Conservation (phyloP, 1,140 invertebrate species). For the Dinothrombium tinctorium region DNA sequence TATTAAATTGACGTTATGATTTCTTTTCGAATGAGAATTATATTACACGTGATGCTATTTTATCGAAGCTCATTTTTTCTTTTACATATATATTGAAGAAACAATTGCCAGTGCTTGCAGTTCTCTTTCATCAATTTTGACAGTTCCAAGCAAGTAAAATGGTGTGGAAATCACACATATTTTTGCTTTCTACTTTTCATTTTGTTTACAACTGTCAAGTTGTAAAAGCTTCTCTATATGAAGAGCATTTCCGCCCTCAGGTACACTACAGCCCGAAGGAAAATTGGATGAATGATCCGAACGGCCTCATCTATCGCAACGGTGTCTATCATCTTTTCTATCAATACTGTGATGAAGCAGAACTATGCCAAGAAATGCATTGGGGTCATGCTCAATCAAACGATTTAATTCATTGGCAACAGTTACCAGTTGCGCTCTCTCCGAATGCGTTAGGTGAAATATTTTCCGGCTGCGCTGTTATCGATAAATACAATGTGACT, state of each 20-base stretch:
- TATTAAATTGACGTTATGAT: too few relatives aligned
- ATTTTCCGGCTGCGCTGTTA: conserved; percentile 6
- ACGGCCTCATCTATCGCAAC: conserved; percentile 1
- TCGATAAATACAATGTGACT: conserved; percentile 4
- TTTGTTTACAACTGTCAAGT: too few relatives aligned
- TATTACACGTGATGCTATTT: too few relatives aligned
- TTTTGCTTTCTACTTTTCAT: too few relatives aligned
- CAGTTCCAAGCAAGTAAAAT: too few relatives aligned
- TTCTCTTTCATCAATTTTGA: too few relatives aligned
- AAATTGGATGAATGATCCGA: conserved; percentile 9
- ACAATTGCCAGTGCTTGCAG: too few relatives aligned
- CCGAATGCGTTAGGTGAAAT: background rate
- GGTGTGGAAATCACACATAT: too few relatives aligned
- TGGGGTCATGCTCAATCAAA: conserved; percentile 5
- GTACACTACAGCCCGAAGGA: background rate
- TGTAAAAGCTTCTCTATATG: too few relatives aligned
- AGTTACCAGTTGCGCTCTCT: background rate
- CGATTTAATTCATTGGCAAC: conserved; percentile 7
- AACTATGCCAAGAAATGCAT: background rate
- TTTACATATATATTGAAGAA: too few relatives aligned
- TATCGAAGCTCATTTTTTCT: too few relatives aligned
- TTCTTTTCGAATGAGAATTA: too few relatives aligned
- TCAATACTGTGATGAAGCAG: background rate
- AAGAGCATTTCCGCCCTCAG: background rate
- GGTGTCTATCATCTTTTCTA: conserved; percentile 7